Base-by-base conservation (phyloP, 2,797 vertebrate genomes). In the Arctocebus calabarensis region DNA sequence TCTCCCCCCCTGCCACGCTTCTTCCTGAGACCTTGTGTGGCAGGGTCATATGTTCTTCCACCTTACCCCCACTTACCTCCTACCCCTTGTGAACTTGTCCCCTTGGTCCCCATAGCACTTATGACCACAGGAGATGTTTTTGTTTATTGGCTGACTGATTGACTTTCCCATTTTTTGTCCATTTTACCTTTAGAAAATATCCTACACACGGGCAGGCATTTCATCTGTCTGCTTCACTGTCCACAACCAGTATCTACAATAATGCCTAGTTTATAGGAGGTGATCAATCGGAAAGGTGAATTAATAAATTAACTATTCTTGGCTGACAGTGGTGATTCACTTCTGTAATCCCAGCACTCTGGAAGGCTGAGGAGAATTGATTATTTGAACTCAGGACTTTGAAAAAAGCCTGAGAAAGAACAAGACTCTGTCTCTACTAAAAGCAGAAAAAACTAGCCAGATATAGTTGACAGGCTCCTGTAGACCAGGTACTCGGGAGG, bases 1-100 rank as follows among this genome's bases (percentile, higher is more conserved):
- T 16, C 82, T 68, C 57, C 68, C 57, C 22, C 23, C 57, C n/a
- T 5, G 29, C 27, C 34, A 19, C 23, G 19, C 78, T 88, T 74
- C 84, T 88, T 61, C 32, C 37, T 61, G 70, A 27, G 10, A 3
- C 89, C n/a, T 12, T 3, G 20, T 37, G 0, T 27, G 7, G 29
- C 40, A 40, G 40, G 40, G 40, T 40, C 40, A 40, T 3, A 40
- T 40, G 40, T 40, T 40, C 40, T 40, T 5, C 5, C 40, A 61
- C 27, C 6, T 8, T 7, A 3, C n/a, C 19, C 25, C n/a, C 4
- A 12, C 3, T 40, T 23, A 1, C 20, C 2, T 1, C 34, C 34
- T 20, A 1, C 20, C 1, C 2, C 34, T 2, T 37, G 17, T 34
- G 1, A 10, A 16, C 52, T 29, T 37, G 6, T 13, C 12, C 59